These are phyloP conservation scores for Etheostoma perlongum DNA, from an alignment of 2,797 vertebrate species.

Conservation along the genomic window DNA sequence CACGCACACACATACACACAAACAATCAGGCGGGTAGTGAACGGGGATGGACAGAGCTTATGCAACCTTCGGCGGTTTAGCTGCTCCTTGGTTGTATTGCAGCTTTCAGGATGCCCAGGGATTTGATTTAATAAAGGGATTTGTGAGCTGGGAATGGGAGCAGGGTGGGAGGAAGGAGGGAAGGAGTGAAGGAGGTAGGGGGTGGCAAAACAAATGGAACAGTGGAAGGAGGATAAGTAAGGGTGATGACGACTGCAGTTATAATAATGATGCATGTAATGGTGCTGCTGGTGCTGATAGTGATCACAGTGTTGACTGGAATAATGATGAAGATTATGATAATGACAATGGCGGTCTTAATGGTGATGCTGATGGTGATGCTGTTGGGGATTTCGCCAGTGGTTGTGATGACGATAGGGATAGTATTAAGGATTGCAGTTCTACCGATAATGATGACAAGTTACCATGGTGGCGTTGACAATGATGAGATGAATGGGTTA, in stretches of 20 bases:
- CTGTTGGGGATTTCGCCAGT: not conserved
- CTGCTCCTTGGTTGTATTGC: constrained; percentile 62
- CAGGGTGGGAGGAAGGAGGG: constrained; percentile 20
- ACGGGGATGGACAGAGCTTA: constrained; percentile 61
- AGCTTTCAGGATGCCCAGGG: constrained; percentile 57
- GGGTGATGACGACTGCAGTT: constrained; percentile 12
- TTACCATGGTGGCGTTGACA: not conserved
- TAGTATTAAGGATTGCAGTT: constrained; percentile 8
- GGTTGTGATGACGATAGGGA: constrained; percentile 14
- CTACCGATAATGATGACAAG: not conserved
- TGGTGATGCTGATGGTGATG: constrained; percentile 7
- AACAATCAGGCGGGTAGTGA: constrained; percentile 56
- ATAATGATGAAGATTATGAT: constrained; percentile 23
- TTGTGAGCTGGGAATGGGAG: constrained; percentile 54
- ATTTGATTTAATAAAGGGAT: constrained; percentile 79
- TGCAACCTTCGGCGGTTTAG: constrained; percentile 65
- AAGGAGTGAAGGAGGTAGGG: constrained; percentile 9
- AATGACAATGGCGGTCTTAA: not conserved
- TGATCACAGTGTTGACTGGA: constrained; percentile 10
- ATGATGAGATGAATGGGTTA: not conserved
- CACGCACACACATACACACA: not conserved
- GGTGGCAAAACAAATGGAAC: constrained; percentile 23
- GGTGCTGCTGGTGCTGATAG: not conserved
- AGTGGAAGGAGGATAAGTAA: not conserved
- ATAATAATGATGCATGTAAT: constrained; percentile 17